Conservation (phyloP, 2,888 invertebrate genomes). For the Dascillus cervinus region DNA sequence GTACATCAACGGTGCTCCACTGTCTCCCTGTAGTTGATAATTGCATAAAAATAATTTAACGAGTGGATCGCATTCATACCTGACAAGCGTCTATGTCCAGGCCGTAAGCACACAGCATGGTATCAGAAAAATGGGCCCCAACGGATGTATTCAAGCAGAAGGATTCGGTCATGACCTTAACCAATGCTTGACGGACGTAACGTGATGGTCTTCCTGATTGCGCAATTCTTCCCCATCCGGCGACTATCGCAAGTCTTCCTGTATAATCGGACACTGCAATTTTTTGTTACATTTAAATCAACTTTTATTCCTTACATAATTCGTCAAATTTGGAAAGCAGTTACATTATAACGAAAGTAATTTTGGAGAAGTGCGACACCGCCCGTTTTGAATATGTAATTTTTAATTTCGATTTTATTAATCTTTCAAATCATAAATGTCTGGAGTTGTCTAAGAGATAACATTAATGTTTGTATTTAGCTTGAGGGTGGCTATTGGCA, state of each 20-base stretch:
- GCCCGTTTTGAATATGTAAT: too few species aligned
- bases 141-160: slow-evolving; percentile 37
- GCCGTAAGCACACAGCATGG: slow-evolving; percentile 54
- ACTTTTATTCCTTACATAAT: too few species aligned
- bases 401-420: too few species aligned
- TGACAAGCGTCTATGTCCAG: slow-evolving; percentile 52
- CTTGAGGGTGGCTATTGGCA: too few species aligned
- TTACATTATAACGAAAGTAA: too few species aligned
- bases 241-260: slow-evolving; percentile 42
- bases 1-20: slow-evolving; percentile 55
- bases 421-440: too few species aligned
- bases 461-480: too few species aligned
- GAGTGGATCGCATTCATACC: too few species aligned
- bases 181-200: slow-evolving; percentile 43
- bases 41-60: too few species aligned
- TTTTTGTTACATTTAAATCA: not conserved
- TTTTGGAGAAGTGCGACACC: too few species aligned
- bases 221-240: slow-evolving; percentile 50
- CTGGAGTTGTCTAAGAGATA: too few species aligned
- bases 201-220: slow-evolving; percentile 40
- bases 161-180: slow-evolving; percentile 42
- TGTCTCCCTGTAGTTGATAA: slow-evolving; percentile 52
- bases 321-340: too few species aligned
- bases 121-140: slow-evolving; percentile 41
- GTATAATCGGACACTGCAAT: slow-evolving; percentile 42